phyloP scores from a whole-genome alignment of 2,113 vertebrate species.

The Onychostruthus taczanowskii region DNA sequence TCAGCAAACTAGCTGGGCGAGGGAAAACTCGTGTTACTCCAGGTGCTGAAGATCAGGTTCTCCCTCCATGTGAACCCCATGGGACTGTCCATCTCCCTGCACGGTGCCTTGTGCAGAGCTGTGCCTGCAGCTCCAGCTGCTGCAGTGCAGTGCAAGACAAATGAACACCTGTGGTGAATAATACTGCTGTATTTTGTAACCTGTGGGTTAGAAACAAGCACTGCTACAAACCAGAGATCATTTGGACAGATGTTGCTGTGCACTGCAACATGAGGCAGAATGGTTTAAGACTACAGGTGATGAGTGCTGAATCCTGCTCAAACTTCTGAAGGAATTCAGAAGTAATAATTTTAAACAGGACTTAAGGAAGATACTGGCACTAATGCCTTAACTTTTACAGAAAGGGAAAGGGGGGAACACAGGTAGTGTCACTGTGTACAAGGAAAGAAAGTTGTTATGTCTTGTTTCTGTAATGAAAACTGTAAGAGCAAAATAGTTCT shows the following conservation, averaged over 20 bases:
- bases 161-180: background rate
- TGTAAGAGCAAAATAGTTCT: background rate
- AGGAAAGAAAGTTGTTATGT: background rate
- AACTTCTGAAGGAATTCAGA: background rate
- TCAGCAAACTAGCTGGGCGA: background rate
- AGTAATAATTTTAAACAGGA: background rate
- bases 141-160: background rate
- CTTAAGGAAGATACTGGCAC: background rate
- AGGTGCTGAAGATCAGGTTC: background rate
- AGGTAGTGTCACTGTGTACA: background rate
- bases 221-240: background rate
- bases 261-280: background rate
- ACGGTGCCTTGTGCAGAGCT: background rate
- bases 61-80: background rate
- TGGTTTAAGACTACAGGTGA: background rate
- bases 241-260: background rate
- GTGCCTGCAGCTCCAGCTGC: background rate
- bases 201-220: background rate
- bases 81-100: background rate
- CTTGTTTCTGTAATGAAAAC: background rate
- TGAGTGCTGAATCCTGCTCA: background rate
- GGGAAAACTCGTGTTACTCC: background rate
- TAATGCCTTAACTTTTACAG: background rate
- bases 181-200: background rate
- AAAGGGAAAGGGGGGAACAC: background rate